Evolutionary conservation across 2,888 invertebrate species (phyloP), one percentile per base, ranked within the genome.

Genomic region (Cryptophagus acutangulus): DNA sequence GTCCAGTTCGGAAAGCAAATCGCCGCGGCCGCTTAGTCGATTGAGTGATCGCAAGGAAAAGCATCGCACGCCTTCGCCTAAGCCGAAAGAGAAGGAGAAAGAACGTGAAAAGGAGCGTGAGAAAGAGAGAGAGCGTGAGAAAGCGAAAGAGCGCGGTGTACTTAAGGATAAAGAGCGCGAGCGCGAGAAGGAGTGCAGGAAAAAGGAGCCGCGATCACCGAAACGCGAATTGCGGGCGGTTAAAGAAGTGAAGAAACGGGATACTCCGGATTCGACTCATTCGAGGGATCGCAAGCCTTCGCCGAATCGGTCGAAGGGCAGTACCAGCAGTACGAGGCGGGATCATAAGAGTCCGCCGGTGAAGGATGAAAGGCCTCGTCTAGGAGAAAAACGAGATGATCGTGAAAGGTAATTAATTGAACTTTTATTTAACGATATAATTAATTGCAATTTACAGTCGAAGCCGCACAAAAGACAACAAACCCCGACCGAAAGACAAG

Each of bases 121-220:
- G 45, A 57, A 57, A 42, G 67, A 67, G 25, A 52, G 62, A 17
- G 70, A 69, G 40, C 51, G 59, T 26, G 68, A 69, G 48, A 57
- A 57, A 14, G 70, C 71, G 53, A 57, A 63, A 17, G 71, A 69
- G 42, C 58, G 74, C 3, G 77, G 77, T 46, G 73, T 74, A 29
- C 77, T 77, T 35, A 66, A 74, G 26, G 68, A 67, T 29, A 72
- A 71, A 56, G 74, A 77, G 35, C 74, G 74, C 41, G 71, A 74
- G 56, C 51, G 71, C 65, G 52, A 72, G 38, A 49, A 53, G 34
- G 60, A 62, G 41, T 52, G 53, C 24, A 65, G 66, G 42, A 55
- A 56, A 13, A 64, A 67, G 42, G 49, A 61, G 54, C 40, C 53
- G 39, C 26, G 61, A 47, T 51, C 67, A 35, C 55, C 74, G 9